phyloP scores from a whole-genome alignment of 2,797 vertebrate genomes.

The Sarcoramphus papa region DNA sequence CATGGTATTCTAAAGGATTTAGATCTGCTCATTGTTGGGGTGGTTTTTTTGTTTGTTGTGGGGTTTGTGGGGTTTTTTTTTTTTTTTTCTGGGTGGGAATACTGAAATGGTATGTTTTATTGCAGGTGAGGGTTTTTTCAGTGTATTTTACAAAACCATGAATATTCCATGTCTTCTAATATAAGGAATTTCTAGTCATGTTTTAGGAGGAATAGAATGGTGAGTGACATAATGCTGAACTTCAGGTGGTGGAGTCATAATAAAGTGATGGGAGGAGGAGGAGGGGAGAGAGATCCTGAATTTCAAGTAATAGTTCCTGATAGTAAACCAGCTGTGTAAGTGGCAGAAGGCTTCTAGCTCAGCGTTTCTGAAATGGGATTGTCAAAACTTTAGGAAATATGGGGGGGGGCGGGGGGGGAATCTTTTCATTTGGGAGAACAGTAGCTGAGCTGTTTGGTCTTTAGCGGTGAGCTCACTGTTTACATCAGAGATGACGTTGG shows the following conservation, averaged over 20 bases:
- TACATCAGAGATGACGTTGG: neutral
- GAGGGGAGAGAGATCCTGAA: neutral
- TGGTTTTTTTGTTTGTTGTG: neutral
- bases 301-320: neutral
- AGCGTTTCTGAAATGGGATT: rapidly evolving
- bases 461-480: neutral
- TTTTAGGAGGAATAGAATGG: neutral
- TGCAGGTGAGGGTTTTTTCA: neutral
- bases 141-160: neutral
- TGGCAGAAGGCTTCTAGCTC: neutral
- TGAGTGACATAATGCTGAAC: neutral
- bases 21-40: rapidly evolving
- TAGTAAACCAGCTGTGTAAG: neutral
- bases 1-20: neutral
- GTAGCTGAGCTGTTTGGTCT: neutral
- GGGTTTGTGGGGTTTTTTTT: neutral
- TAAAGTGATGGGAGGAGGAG: neutral
- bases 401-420: rapidly evolving
- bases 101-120: neutral
- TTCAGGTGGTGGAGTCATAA: neutral
- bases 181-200: neutral
- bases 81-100: no score
- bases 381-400: neutral
- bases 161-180: neutral
- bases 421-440: neutral